Evolutionary conservation across 2,113 vertebrate genomes (phyloP), one percentile per base, ranked within the genome.

Genomic region (Merops nubicus): DNA sequence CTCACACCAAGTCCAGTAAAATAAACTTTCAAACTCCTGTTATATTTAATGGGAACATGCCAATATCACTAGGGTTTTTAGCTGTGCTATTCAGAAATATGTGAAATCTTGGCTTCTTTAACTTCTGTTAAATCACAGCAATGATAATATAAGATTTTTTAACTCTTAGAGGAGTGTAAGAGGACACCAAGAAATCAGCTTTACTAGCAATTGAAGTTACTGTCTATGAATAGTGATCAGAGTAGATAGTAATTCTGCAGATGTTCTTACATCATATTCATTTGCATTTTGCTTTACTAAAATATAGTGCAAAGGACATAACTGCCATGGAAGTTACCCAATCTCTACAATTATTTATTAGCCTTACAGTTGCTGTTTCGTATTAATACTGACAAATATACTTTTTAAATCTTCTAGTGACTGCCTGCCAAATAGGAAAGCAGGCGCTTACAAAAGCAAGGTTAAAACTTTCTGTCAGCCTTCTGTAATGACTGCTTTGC

Each of bases 261-360:
- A 77, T 50, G 40, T 64, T 84, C 85, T 93, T 81, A 56, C 38
- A 81, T 63, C 53, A 68, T 19, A 54, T 15, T 86, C 0, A 80
- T 78, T 57, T 93, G 40, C 65, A 93, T 92, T 91, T 78, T 77
- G 28, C 73, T 88, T 92, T 86, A 89, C 48, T 56, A 86, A 90
- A 91, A 91, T 85, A 60, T 17, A 91, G 85, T 36, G 56, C 57
- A 68, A 90, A 91, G 72, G 68, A 79, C 70, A 29, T 18, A 92
- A 65, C 33, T 87, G 56, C 54, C 80, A 56, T 26, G 34, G 48
- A 94, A 95, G 43, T 84, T 86, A 86, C 76, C 11, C 64, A 85
- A 72, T 75, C 47, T 86, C 68, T 34, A 67, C 42, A 82, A 89
- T 42, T 68, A 28, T 70, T 94, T 92, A 48, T 75, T 69, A 87